phyloP scores from a whole-genome alignment of 2,113 vertebrate species.

The Silurus meridionalis region DNA sequence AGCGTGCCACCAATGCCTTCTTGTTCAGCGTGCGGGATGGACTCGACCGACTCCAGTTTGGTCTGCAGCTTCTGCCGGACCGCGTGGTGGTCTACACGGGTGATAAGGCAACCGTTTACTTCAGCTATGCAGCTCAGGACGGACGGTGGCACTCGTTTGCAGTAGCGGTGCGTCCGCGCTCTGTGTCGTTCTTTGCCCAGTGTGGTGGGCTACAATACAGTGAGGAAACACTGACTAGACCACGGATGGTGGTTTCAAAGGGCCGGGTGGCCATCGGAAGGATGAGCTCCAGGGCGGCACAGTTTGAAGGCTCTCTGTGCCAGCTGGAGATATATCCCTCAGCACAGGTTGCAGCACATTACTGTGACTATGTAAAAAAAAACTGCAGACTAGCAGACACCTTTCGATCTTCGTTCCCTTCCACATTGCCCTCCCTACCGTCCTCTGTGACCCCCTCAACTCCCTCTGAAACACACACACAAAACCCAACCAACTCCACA shows the following conservation, averaged over 20 bases:
- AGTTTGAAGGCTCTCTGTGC: constrained; percentile 87
- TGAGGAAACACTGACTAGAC: constrained; percentile 72
- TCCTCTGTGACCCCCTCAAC: background rate
- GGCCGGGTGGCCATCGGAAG: constrained; percentile 85
- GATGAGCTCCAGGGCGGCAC: constrained; percentile 81
- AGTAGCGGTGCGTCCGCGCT: constrained; percentile 73
- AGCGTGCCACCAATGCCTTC: constrained; percentile 88
- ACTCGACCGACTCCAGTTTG: constrained; percentile 83
- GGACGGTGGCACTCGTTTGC: constrained; percentile 85
- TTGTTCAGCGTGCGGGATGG: constrained; percentile 85
- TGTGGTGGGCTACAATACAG: constrained; percentile 81
- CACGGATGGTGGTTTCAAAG: constrained; percentile 72
- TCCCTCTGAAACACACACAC: background rate
- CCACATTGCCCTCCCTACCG: constrained; percentile 34
- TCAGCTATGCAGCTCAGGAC: constrained; percentile 84
- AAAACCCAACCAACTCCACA: background rate
- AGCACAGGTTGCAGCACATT: constrained; percentile 82
- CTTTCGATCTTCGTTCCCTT: constrained; percentile 68
- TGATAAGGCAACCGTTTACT: constrained; percentile 80
- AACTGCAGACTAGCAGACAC: constrained; percentile 84
- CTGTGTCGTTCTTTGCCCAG: constrained; percentile 79
- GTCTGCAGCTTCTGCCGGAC: constrained; percentile 85
- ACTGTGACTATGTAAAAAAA: constrained; percentile 87
- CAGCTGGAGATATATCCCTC: constrained; percentile 92
- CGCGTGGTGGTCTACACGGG: constrained; percentile 83